Evolutionary conservation across 23 tunicate genomes (phyloP).

Genomic region (Clavelina lepadiformis): DNA sequence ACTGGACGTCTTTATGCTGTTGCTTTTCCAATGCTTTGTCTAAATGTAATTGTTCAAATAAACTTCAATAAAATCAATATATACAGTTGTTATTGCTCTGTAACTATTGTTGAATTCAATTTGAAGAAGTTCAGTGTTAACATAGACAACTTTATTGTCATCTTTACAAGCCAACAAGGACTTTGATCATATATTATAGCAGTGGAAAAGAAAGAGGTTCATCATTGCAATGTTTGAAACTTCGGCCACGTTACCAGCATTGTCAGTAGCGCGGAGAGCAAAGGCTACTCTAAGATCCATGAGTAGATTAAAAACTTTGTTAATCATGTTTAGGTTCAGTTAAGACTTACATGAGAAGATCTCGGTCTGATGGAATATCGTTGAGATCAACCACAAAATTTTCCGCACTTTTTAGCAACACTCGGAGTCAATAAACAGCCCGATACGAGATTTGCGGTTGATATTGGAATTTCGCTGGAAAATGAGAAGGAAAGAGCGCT

Average conservation of each 20-base stretch:
- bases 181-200: no score
- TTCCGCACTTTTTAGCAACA: conserved; percentile 25
- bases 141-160: no score
- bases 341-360: conserved; percentile 19
- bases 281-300: conserved; percentile 16
- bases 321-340: no score
- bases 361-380: conserved; percentile 23
- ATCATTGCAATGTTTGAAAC: conserved; percentile 28
- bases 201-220: conserved; percentile 14
- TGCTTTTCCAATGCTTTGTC: no score
- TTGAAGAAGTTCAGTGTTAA: no score
- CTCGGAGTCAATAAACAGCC: conserved; percentile 26
- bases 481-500: conserved; percentile 20
- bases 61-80: no score
- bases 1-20: no score
- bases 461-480: conserved; percentile 2
- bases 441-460: background rate
- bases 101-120: no score
- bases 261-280: conserved; percentile 14
- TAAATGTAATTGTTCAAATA: no score
- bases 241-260: conserved; percentile 23
- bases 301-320: background rate
- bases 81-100: no score
- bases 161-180: conserved; percentile 17
- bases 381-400: conserved; percentile 13